phyloP scores from a whole-genome alignment of 2,797 vertebrate species.

The Chelmon rostratus region DNA sequence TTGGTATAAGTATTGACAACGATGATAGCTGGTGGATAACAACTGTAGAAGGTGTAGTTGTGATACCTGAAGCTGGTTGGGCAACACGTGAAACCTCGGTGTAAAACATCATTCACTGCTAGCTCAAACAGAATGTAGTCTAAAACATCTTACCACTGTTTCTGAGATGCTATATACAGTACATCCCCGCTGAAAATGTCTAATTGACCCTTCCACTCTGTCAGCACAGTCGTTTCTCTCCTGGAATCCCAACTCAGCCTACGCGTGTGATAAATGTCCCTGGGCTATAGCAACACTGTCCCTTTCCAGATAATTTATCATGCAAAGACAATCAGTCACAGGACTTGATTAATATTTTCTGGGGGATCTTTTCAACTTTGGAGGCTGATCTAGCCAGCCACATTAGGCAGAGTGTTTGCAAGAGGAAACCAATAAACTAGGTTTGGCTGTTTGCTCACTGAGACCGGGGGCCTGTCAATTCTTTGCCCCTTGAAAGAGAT shows the following conservation, averaged over 20 bases:
- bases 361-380: conserved; percentile 82
- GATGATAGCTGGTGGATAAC: conserved; percentile 55
- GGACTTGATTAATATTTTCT: conserved; percentile 85
- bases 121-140: conserved; percentile 15
- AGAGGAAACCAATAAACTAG: conserved; percentile 81
- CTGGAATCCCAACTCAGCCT: conserved; percentile 68
- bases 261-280: conserved; percentile 74
- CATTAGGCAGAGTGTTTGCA: conserved; percentile 77
- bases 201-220: conserved; percentile 71
- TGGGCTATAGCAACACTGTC: conserved; percentile 72
- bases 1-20: conserved; percentile 68
- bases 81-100: background rate
- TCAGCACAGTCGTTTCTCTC: conserved; percentile 66
- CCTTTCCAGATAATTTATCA: conserved; percentile 83
- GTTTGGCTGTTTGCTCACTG: conserved; percentile 84
- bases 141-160: conserved; percentile 9
- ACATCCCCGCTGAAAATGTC: conserved; percentile 50
- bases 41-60: conserved; percentile 22
- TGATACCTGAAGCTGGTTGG: conserved; percentile 19
- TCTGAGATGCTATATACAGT: conserved; percentile 25
- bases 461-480: conserved; percentile 85
- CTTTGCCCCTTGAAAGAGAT: conserved; percentile 83
- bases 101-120: conserved; percentile 2
- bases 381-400: conserved; percentile 70
- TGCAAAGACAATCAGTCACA: conserved; percentile 81